phyloP scores from a whole-genome alignment of 53 echinoderm and acorn worm genomes.

The Echinarachnius parma region DNA sequence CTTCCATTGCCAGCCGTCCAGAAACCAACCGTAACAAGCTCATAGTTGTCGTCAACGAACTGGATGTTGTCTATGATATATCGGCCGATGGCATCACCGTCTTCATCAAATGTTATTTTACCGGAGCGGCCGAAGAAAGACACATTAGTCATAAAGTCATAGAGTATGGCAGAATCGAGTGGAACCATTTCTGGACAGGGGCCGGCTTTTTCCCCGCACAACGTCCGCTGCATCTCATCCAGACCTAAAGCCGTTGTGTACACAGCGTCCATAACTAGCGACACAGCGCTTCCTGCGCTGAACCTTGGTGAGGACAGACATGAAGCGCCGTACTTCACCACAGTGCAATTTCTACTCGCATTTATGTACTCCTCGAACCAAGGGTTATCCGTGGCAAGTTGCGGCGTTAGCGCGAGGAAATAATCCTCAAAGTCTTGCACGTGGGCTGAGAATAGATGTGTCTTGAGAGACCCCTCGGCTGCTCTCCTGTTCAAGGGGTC shows the following conservation, averaged over 20 bases:
- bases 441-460: slow-evolving; percentile 50
- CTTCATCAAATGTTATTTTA: slow-evolving; percentile 16
- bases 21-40: slow-evolving; percentile 43
- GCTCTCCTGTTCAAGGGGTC: slow-evolving; percentile 28
- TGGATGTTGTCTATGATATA: slow-evolving; percentile 37
- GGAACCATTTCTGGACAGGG: background rate
- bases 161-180: slow-evolving; percentile 10
- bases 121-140: slow-evolving; percentile 17
- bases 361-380: slow-evolving; percentile 46
- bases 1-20: slow-evolving; percentile 28
- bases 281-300: slow-evolving; percentile 43
- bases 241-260: slow-evolving; percentile 37
- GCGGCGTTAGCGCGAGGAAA: slow-evolving; percentile 15
- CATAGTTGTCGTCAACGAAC: slow-evolving; percentile 13
- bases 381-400: slow-evolving; percentile 16
- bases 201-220: background rate
- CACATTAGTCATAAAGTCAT: slow-evolving; percentile 17
- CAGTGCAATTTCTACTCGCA: slow-evolving; percentile 18
- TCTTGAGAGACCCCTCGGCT: slow-evolving; percentile 63
- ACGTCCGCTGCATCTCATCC: slow-evolving; percentile 11
- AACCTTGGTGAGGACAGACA: slow-evolving; percentile 36
- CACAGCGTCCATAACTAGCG: slow-evolving; percentile 65
- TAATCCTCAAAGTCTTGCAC: slow-evolving; percentile 62
- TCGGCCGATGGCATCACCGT: slow-evolving; percentile 28
- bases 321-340: background rate